phyloP scores from a whole-genome alignment of 2,113 vertebrate genomes.

The Calonectris borealis region DNA sequence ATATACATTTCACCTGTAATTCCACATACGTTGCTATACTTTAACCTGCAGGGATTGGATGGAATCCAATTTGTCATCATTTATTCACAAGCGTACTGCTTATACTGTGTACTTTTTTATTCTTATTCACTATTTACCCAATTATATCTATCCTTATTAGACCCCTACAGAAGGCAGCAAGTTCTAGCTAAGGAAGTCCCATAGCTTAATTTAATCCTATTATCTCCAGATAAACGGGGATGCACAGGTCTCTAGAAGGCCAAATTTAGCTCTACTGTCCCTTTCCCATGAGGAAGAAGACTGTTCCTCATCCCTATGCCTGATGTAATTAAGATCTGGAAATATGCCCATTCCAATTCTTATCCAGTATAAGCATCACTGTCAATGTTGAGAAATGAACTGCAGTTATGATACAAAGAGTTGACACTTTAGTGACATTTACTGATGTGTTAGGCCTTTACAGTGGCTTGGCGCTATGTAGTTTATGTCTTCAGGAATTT shows the following conservation, averaged over 20 bases:
- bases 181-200: constrained; percentile 77
- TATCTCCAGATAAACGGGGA: constrained; percentile 78
- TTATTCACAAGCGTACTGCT: constrained; percentile 73
- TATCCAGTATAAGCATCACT: constrained; percentile 74
- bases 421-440: constrained; percentile 77
- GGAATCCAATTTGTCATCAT: constrained; percentile 77
- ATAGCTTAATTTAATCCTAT: constrained; percentile 82
- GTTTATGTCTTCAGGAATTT: constrained; percentile 60
- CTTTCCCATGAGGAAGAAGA: constrained; percentile 60
- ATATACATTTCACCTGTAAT: constrained; percentile 34
- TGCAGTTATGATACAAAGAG: constrained; percentile 73
- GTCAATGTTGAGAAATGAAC: constrained; percentile 77
- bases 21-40: constrained; percentile 37
- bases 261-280: constrained; percentile 69
- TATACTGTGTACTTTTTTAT: constrained; percentile 64
- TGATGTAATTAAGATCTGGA: constrained; percentile 85
- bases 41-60: constrained; percentile 68
- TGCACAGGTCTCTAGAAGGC: constrained; percentile 70
- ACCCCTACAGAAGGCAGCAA: constrained; percentile 80
- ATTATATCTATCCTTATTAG: constrained; percentile 83
- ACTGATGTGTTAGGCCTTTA: constrained; percentile 71
- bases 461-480: not conserved
- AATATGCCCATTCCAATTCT: constrained; percentile 78
- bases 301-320: constrained; percentile 70
- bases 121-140: constrained; percentile 78